Conservation (phyloP, 2,113 vertebrate genomes). For the Melanotaenia duboulayi region DNA sequence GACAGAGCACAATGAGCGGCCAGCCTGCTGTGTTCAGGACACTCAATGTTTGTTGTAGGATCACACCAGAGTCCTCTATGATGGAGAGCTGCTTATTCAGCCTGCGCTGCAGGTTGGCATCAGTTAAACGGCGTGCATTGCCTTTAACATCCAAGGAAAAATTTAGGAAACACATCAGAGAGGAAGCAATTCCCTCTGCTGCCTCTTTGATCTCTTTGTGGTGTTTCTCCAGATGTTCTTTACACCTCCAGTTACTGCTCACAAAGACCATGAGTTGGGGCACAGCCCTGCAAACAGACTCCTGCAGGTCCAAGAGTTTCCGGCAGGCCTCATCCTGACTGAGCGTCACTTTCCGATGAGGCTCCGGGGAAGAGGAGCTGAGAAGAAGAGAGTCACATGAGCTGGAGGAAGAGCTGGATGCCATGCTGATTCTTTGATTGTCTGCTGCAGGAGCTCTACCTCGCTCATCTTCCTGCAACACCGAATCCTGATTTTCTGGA, state of each 20-base stretch:
- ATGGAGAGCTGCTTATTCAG: constrained; percentile 89
- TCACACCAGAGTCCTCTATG: constrained; percentile 86
- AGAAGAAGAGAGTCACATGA: constrained; percentile 80
- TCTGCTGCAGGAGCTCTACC: constrained; percentile 45
- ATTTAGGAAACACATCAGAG: constrained; percentile 85
- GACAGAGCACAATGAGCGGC: constrained; percentile 84
- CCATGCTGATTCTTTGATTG: constrained; percentile 83
- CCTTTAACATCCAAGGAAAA: constrained; percentile 85
- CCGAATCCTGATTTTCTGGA: constrained; percentile 19
- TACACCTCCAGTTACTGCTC: constrained; percentile 90
- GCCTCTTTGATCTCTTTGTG: constrained; percentile 85
- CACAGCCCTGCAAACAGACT: constrained; percentile 81
- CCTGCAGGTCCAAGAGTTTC: constrained; percentile 84
- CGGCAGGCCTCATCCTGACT: constrained; percentile 83
- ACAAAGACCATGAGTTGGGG: constrained; percentile 91
- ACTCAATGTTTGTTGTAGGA: constrained; percentile 85
- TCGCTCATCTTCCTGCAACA: constrained; percentile 28
- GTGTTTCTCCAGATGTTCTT: constrained; percentile 86
- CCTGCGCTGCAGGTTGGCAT: constrained; percentile 86
- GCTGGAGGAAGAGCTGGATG: constrained; percentile 83
- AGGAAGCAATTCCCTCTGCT: constrained; percentile 77
- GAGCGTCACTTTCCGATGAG: constrained; percentile 78
- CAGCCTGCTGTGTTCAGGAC: constrained; percentile 83
- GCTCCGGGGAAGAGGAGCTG: constrained; percentile 79
- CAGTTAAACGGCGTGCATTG: constrained; percentile 78